Conservation (phyloP, 2,888 invertebrate species). For the Thelaira solivaga region DNA sequence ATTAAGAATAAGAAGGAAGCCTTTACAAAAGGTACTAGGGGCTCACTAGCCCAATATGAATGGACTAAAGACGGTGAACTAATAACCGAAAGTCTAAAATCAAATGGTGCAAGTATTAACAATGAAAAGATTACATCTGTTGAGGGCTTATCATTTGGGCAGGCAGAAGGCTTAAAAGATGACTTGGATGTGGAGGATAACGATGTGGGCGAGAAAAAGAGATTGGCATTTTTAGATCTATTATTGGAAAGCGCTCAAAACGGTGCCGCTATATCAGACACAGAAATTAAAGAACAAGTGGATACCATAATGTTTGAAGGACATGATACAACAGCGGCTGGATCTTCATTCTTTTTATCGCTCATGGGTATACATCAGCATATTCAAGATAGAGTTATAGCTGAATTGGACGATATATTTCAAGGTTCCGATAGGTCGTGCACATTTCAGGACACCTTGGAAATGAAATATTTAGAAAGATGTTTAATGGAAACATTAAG, state of each 20-base stretch:
- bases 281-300: conserved; percentile 90
- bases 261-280: conserved; percentile 84
- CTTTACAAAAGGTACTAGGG: conserved; percentile 82
- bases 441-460: conserved; percentile 88
- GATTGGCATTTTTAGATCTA: conserved; percentile 91
- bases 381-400: conserved; percentile 84
- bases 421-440: conserved; percentile 86
- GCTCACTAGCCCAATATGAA: conserved; percentile 73
- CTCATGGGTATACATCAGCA: conserved; percentile 86
- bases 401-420: conserved; percentile 86
- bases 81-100: conserved; percentile 57
- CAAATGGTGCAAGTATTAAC: conserved; percentile 29
- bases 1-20: conserved; percentile 87
- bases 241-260: conserved; percentile 87
- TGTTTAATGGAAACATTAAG: conserved; percentile 89
- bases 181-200: conserved; percentile 88
- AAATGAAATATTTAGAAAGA: conserved; percentile 90
- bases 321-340: conserved; percentile 89
- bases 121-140: conserved; percentile 74
- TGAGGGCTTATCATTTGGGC: conserved; percentile 85
- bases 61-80: conserved; percentile 62
- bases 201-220: conserved; percentile 88
- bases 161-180: conserved; percentile 85
- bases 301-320: conserved; percentile 93
- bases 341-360: conserved; percentile 88